A percentile compares a stretch with the other conserved stretches of the same genome.
Evolutionary conservation across 2,888 invertebrate genomes (phyloP).

Genomic region (Troilus luridus): DNA sequence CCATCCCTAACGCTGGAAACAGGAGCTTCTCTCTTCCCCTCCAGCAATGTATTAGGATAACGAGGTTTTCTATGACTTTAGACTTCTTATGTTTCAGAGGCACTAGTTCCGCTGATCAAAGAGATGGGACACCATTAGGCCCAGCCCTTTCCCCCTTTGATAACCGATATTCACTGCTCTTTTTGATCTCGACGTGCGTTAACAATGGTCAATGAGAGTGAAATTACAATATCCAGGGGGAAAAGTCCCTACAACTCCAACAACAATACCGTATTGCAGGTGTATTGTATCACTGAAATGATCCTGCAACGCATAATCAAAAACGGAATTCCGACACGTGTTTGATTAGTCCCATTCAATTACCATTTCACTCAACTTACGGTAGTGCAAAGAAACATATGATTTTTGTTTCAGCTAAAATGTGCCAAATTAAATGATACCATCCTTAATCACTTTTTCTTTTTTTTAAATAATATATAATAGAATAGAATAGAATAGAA

Average conservation of each 20-base stretch:
- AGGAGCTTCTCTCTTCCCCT: neutral
- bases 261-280: neutral
- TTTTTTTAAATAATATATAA: no score
- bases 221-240: neutral
- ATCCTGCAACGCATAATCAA: neutral
- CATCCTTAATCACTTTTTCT: no score
- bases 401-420: no score
- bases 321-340: neutral
- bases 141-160: neutral
- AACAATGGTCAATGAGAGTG: slow-evolving; percentile 15
- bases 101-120: neutral
- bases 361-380: neutral
- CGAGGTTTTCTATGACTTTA: slow-evolving; percentile 46
- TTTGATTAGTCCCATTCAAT: neutral
- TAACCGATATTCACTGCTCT: slow-evolving; percentile 23
- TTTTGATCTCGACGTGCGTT: neutral
- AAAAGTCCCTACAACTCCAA: neutral
- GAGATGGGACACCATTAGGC: neutral
- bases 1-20: slow-evolving; percentile 1
- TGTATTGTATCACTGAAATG: neutral
- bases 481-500: no score
- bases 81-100: slow-evolving; percentile 43
- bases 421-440: no score
- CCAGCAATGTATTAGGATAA: slow-evolving; percentile 3
- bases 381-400: neutral